A percentile compares a stretch with the other conserved stretches of the same genome.
Conservation (phyloP, 2,888 invertebrate species). For the Coenonympha glycerion region DNA sequence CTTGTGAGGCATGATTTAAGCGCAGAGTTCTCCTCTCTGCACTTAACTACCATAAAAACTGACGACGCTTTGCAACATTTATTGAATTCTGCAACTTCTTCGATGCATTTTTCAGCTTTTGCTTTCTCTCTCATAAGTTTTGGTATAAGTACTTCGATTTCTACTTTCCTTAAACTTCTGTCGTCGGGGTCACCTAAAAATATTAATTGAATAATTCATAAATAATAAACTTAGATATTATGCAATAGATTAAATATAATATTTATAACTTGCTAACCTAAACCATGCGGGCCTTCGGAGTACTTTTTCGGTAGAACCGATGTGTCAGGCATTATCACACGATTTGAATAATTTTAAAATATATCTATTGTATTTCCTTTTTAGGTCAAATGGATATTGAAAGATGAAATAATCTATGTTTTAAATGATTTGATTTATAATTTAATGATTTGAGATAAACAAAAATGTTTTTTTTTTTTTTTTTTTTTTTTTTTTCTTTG, state of each 20-base stretch:
- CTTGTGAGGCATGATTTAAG: slow-evolving; percentile 81
- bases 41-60: slow-evolving; percentile 83
- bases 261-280: slow-evolving; percentile 54
- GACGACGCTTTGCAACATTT: slow-evolving; percentile 83
- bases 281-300: slow-evolving; percentile 73
- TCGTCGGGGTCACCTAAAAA: slow-evolving; percentile 91
- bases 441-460: too few relatives aligned
- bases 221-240: neutral
- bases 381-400: too few relatives aligned
- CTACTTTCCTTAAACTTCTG: slow-evolving; percentile 87
- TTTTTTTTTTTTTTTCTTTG: too few relatives aligned
- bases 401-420: too few relatives aligned
- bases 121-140: slow-evolving; percentile 91
- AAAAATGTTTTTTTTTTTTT: too few relatives aligned
- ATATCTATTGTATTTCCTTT: neutral
- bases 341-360: neutral
- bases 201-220: neutral
- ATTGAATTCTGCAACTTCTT: slow-evolving; percentile 82
- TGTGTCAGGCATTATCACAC: slow-evolving; percentile 29
- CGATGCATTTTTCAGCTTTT: slow-evolving; percentile 83
- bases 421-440: too few relatives aligned
- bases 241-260: neutral
- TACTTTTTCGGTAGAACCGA: slow-evolving; percentile 60
- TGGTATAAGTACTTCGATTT: slow-evolving; percentile 90
- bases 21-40: slow-evolving; percentile 81